phyloP scores from a whole-genome alignment of 2,888 invertebrate genomes.

The Abscondita cerata region DNA sequence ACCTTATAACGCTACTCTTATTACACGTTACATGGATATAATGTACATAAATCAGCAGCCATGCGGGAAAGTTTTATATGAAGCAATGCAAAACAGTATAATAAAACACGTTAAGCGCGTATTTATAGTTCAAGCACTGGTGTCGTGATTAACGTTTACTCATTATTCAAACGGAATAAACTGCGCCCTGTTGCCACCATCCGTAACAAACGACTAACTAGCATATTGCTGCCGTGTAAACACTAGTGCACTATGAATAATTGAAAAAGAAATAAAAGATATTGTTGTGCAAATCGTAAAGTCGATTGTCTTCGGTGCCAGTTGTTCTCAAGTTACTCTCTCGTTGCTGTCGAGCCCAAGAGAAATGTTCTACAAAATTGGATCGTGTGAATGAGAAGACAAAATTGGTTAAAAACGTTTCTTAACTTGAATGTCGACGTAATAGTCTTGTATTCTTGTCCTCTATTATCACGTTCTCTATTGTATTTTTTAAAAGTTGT shows the following conservation, averaged over 20 bases:
- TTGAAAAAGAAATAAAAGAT: slow-evolving; percentile 35
- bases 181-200: slow-evolving; percentile 51
- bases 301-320: slow-evolving; percentile 33
- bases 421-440: slow-evolving; percentile 22
- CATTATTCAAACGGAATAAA: slow-evolving; percentile 56
- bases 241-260: slow-evolving; percentile 33
- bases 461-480: background rate
- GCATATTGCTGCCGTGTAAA: slow-evolving; percentile 36
- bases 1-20: slow-evolving; percentile 53
- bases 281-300: slow-evolving; percentile 36
- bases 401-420: slow-evolving; percentile 32
- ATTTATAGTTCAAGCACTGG: slow-evolving; percentile 56
- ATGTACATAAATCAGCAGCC: slow-evolving; percentile 55
- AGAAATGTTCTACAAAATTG: slow-evolving; percentile 35
- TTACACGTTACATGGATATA: slow-evolving; percentile 56
- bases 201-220: slow-evolving; percentile 46
- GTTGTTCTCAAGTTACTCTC: slow-evolving; percentile 34
- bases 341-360: slow-evolving; percentile 34
- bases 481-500: background rate
- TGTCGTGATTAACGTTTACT: slow-evolving; percentile 56
- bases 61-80: slow-evolving; percentile 57
- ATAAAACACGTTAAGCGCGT: slow-evolving; percentile 57
- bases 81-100: slow-evolving; percentile 56
- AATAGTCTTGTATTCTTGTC: slow-evolving; percentile 7
- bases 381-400: slow-evolving; percentile 33